phyloP scores from a whole-genome alignment of 2,888 invertebrate species.

The Drosophila nr. perissopoda region DNA sequence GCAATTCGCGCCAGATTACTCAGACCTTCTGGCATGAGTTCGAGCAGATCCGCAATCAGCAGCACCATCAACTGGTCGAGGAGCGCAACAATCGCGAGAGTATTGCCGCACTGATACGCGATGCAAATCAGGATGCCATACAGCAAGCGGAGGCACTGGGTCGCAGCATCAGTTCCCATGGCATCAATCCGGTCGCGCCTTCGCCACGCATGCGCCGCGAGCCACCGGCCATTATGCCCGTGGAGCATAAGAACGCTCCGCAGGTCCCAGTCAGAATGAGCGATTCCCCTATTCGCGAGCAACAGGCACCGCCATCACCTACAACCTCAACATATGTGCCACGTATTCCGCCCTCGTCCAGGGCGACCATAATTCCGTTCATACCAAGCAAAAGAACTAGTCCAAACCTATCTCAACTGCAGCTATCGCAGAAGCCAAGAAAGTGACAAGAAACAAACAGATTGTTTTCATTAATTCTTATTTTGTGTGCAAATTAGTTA shows the following conservation, averaged over 20 bases:
- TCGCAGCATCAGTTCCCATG: conserved; percentile 63
- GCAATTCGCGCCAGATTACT: conserved; percentile 46
- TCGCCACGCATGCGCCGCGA: conserved; percentile 23
- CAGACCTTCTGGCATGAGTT: conserved; percentile 67
- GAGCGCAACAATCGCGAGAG: conserved; percentile 45
- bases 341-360: conserved; percentile 41
- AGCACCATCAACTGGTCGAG: conserved; percentile 43
- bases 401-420: conserved; percentile 24
- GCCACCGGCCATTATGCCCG: neutral
- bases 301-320: neutral
- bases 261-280: neutral
- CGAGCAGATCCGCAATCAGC: conserved; percentile 53
- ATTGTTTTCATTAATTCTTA: neutral
- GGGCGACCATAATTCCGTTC: conserved; percentile 17
- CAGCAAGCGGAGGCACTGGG: conserved; percentile 52
- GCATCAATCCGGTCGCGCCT: conserved; percentile 33
- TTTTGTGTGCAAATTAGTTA: conserved; percentile 3
- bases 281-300: neutral
- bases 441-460: conserved; percentile 24
- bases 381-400: neutral
- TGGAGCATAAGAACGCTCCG: neutral
- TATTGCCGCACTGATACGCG: conserved; percentile 42
- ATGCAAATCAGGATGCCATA: conserved; percentile 47
- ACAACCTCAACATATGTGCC: conserved; percentile 6
- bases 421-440: conserved; percentile 27